Evolutionary conservation across 1,140 invertebrate species (phyloP).

Genomic region (Caenorhabditis tropicalis): DNA sequence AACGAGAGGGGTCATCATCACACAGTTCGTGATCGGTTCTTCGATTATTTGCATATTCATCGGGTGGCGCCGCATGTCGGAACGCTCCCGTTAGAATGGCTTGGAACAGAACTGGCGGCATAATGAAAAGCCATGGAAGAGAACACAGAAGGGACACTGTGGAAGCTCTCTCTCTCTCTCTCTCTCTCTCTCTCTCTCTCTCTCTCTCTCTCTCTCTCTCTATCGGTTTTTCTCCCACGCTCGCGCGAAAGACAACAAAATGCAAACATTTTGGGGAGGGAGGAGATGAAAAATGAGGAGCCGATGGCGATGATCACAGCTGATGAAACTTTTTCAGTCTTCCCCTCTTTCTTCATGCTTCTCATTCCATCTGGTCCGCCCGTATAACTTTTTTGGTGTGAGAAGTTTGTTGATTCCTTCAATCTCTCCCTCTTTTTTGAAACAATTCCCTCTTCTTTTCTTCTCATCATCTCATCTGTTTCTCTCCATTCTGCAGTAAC

Average conservation of each 20-base stretch:
- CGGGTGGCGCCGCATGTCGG: not conserved
- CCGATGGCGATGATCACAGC: not conserved
- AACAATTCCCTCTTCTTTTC: not conserved
- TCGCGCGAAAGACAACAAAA: slow-evolving; percentile 40
- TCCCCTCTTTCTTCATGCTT: not conserved
- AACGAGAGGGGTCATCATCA: not conserved
- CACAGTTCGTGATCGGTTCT: slow-evolving; percentile 44
- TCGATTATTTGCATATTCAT: slow-evolving; percentile 39
- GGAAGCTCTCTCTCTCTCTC: not conserved
- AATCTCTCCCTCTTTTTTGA: not conserved
- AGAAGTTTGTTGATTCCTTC: not conserved
- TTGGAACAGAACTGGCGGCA: not conserved
- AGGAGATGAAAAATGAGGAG: not conserved
- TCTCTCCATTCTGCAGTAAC: slow-evolving; percentile 16
- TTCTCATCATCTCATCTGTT: slow-evolving; percentile 8
- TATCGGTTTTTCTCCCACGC: not conserved
- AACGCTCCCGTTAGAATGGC: not conserved
- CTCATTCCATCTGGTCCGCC: not conserved
- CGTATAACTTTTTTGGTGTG: slow-evolving; percentile 27
- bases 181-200: not conserved
- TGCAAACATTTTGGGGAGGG: slow-evolving; percentile 7
- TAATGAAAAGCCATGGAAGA: slow-evolving; percentile 32
- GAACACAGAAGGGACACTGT: not conserved
- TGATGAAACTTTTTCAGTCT: not conserved
- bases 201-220: slow-evolving; percentile 1